Base-by-base conservation (phyloP, 2,888 invertebrate species). In the Agrochola lota region DNA sequence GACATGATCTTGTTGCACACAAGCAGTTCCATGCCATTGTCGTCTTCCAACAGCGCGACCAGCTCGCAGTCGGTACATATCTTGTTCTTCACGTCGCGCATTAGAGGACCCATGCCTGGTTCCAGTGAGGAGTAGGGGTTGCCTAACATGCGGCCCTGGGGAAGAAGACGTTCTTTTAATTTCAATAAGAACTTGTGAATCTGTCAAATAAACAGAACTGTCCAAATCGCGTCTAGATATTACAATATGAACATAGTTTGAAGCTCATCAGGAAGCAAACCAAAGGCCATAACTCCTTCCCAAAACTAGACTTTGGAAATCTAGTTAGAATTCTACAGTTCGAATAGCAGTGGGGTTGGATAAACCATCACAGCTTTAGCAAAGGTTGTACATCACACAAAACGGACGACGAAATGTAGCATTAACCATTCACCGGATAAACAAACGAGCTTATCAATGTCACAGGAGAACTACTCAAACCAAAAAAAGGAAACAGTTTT, bases 61-160 rank as follows among this genome's bases (percentile, higher is more conserved):
- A 99, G 97, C 93, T 99, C 99, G 95, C 99, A 99, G 95, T 99
- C 99, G 68, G 98, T 98, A 92, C 99, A 99, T 87, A 99, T 99
- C 96, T 99, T 99, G 95, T 99, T 99, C 96, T 99, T 99, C 17
- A 99, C 99, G 94, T 99, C 99, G 60, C 99, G 97, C 99, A 99
- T 99, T 20, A 99, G 96, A 0, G 99, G 99, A 0, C 99, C 99
- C 89, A 99, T 97, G 12, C 99, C 99, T 0, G 98, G 98, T 93
- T 99, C 99, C 52, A 98, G 97, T 55, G 99, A 99, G 77, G 99
- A 99, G 96, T 99, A 99, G 0, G 99, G 99, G 97, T 99, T 99
- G 71, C 99, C 99, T 89, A 99, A 97, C 99, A 99, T 99, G 59
- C 99, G 98, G 12, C 99, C 99, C 97, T 98, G 96, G 0, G 60